A percentile compares a stretch with the other conserved stretches of the same genome.
These are phyloP conservation scores for Biston betularia DNA, from an alignment of 2,888 invertebrate species.

Conservation along the genomic window DNA sequence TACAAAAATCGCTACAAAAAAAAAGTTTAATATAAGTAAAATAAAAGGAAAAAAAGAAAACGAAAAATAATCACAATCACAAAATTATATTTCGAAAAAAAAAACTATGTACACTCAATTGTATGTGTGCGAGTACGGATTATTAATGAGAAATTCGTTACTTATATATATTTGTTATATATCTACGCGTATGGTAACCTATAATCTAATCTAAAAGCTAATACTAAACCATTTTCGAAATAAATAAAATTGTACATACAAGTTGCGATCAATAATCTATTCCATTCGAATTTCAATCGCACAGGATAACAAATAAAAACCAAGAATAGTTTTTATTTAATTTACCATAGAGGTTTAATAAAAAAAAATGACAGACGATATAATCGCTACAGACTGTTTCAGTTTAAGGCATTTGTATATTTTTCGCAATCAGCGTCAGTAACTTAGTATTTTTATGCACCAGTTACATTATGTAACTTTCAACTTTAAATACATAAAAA, in stretches of 20 bases:
- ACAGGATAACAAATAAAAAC: not conserved
- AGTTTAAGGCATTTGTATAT: not conserved
- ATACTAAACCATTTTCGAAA: conserved; percentile 37
- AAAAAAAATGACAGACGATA: too few species aligned
- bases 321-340: too few species aligned
- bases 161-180: conserved; percentile 27
- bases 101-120: conserved; percentile 74
- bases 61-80: conserved; percentile 67
- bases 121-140: conserved; percentile 41
- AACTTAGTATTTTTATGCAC: conserved; percentile 31
- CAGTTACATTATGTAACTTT: conserved; percentile 29
- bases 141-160: conserved; percentile 19
- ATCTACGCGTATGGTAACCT: conserved; percentile 51
- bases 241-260: conserved; percentile 46
- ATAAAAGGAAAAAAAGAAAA: conserved; percentile 51
- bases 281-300: not conserved
- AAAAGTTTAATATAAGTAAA: not conserved
- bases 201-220: conserved; percentile 37
- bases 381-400: too few species aligned
- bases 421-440: conserved; percentile 26
- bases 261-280: conserved; percentile 29
- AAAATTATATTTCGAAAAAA: conserved; percentile 82
- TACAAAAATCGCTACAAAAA: too few species aligned
- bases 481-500: conserved; percentile 29
- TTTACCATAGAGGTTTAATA: too few species aligned